phyloP scores from a whole-genome alignment of 2,113 vertebrate species.

The Paralichthys olivaceus region DNA sequence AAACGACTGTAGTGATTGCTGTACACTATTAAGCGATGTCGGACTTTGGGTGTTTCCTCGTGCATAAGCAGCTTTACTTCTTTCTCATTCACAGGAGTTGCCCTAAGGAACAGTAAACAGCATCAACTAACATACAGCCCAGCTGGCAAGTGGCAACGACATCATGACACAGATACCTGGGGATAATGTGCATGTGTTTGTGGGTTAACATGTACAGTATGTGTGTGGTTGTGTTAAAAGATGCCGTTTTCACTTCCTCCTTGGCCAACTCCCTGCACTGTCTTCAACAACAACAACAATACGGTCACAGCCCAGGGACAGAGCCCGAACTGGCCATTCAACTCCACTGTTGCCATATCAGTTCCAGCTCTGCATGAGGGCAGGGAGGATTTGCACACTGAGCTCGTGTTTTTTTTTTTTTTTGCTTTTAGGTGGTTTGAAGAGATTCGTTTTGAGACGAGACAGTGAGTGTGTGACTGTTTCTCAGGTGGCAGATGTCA shows the following conservation, averaged over 20 bases:
- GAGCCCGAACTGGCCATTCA: constrained; percentile 32
- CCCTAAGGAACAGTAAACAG: constrained; percentile 57
- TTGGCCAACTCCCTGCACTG: constrained; percentile 41
- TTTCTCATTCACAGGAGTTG: constrained; percentile 6
- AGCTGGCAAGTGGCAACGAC: constrained; percentile 41
- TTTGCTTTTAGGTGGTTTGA: background rate
- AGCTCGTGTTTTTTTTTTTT: background rate
- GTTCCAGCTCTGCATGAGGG: constrained; percentile 18
- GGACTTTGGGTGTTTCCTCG: background rate
- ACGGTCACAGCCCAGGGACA: constrained; percentile 39
- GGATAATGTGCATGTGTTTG: constrained; percentile 14
- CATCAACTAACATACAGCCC: constrained; percentile 46
- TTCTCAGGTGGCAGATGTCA: background rate
- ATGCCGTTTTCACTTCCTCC: constrained; percentile 45
- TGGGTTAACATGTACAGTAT: constrained; percentile 9
- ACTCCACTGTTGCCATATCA: constrained; percentile 30
- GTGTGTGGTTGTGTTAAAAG: constrained; percentile 17
- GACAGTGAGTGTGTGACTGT: background rate
- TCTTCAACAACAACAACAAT: constrained; percentile 41
- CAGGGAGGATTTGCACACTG: background rate
- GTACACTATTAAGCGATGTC: background rate
- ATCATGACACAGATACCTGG: constrained; percentile 40
- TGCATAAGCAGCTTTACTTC: background rate
- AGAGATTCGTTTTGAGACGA: background rate
- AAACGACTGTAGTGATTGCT: too few species aligned